Conservation (phyloP, 2,113 vertebrate genomes). For the Ictalurus punctatus region DNA sequence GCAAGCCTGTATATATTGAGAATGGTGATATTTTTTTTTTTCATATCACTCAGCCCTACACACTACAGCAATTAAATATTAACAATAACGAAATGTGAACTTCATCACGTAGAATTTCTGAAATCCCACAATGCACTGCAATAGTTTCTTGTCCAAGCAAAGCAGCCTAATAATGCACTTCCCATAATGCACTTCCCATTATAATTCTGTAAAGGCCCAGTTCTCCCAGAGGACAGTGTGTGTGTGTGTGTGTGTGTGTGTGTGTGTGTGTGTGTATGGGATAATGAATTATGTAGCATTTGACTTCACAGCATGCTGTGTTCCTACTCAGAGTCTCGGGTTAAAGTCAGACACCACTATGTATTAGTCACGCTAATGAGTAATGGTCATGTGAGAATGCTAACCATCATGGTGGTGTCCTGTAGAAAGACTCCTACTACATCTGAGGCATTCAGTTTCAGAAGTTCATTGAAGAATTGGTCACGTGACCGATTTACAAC, state of each 20-base stretch:
- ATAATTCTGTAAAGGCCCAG: not conserved
- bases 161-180: too few species aligned
- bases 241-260: too few species aligned
- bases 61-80: too few species aligned
- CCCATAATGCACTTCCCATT: too few species aligned
- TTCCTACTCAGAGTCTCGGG: not conserved
- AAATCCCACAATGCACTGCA: too few species aligned
- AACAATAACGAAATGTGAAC: too few species aligned
- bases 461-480: not conserved
- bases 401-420: not conserved
- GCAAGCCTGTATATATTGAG: too few species aligned
- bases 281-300: not conserved
- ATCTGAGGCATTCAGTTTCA: not conserved
- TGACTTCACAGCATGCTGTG: not conserved
- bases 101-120: too few species aligned
- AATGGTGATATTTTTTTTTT: too few species aligned
- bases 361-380: not conserved
- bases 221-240: not conserved
- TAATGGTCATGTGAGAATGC: not conserved
- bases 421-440: not conserved
- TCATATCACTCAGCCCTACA: too few species aligned
- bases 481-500: not conserved
- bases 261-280: too few species aligned
- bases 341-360: not conserved
- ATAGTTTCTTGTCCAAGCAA: too few species aligned